A percentile compares a stretch with the other conserved stretches of the same genome.
Conservation (phyloP, 2,113 vertebrate genomes). For the Terrapene triunguis region DNA sequence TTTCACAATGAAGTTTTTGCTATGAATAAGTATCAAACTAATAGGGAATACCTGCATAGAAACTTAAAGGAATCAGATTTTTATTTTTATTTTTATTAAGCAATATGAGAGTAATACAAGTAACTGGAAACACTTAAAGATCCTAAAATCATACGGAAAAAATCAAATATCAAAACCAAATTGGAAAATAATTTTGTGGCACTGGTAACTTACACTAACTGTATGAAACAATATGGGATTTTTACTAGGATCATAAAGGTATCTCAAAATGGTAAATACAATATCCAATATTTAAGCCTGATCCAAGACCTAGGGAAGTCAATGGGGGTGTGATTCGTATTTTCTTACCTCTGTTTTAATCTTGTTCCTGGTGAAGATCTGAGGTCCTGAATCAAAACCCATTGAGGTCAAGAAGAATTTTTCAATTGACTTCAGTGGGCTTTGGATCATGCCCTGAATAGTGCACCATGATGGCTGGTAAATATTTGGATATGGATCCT, state of each 20-base stretch:
- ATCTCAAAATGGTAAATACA: too few relatives aligned
- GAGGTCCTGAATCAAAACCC: neutral
- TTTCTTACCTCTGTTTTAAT: too few relatives aligned
- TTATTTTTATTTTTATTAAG: neutral
- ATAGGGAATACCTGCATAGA: neutral
- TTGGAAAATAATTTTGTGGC: neutral
- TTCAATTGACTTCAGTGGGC: neutral
- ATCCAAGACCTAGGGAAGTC: neutral
- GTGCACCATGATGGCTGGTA: too few relatives aligned
- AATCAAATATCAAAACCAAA: neutral
- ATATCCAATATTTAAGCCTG: neutral
- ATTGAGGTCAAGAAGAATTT: neutral
- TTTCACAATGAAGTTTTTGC: neutral
- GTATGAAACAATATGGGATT: neutral
- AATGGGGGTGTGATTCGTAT: neutral
- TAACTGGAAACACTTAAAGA: neutral
- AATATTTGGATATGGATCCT: too few relatives aligned
- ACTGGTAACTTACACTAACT: neutral
- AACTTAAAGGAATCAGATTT: neutral
- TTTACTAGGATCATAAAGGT: neutral
- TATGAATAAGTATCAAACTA: neutral
- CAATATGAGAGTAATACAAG: neutral
- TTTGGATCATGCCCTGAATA: neutral
- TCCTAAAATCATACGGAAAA: neutral
- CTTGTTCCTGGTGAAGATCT: neutral